Evolutionary conservation across 2,113 vertebrate genomes (phyloP).

Genomic region (Semnornis frantzii): DNA sequence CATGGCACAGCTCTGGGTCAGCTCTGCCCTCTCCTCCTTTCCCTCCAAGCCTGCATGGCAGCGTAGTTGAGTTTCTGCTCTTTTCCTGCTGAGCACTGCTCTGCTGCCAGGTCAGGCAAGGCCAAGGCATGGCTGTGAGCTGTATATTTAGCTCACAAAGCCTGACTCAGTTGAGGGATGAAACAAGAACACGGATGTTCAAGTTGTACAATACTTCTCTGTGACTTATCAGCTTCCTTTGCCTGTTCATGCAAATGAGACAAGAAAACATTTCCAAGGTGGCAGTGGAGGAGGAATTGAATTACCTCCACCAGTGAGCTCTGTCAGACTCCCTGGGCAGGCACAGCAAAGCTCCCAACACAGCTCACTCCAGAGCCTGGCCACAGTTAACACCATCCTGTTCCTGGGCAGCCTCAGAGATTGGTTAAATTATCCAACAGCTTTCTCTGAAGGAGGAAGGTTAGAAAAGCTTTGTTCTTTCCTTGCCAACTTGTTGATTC

Average conservation of each 20-base stretch:
- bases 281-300: conserved; percentile 36
- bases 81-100: background rate
- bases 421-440: background rate
- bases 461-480: conserved; percentile 29
- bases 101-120: background rate
- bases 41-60: fast-evolving
- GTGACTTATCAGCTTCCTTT: conserved; percentile 24
- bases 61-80: background rate
- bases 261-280: conserved; percentile 7
- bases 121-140: background rate
- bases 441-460: background rate
- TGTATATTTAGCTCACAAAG: background rate
- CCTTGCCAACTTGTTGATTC: conserved; percentile 55
- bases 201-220: background rate
- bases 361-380: background rate
- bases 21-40: background rate
- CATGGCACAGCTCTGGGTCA: fast-evolving
- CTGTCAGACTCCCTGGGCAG: background rate
- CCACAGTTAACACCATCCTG: background rate
- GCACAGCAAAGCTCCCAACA: background rate
- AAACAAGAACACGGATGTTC: conserved; percentile 27
- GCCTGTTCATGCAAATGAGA: conserved; percentile 20
- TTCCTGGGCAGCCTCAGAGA: background rate
- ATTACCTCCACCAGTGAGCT: conserved; percentile 9
- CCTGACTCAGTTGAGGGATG: conserved; percentile 26